Percentiles rank a stretch among this genome's conserved stretches.
Evolutionary conservation across 2,797 vertebrate species (phyloP).

Genomic region (Margarornis squamiger): DNA sequence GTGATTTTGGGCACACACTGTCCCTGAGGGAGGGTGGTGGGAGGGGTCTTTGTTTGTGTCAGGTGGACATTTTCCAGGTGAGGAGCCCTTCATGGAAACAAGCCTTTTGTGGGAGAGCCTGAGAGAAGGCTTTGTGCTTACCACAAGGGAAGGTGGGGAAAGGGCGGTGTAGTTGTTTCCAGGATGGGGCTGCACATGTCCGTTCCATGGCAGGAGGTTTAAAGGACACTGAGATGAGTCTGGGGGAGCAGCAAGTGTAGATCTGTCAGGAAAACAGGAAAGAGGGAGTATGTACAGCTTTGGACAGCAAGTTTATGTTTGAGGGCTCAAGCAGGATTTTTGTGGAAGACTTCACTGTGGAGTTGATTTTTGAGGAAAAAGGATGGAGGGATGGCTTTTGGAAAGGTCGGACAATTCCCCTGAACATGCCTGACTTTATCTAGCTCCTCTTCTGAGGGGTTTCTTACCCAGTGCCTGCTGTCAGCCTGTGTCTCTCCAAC

Average conservation of each 20-base stretch:
- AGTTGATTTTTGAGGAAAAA: background rate
- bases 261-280: no score
- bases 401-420: background rate
- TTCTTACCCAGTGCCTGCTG: background rate
- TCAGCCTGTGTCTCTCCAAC: background rate
- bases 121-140: background rate
- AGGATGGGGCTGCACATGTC: accelerated
- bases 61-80: background rate
- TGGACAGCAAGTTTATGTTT: background rate
- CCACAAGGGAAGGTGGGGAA: background rate
- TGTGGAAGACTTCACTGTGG: background rate
- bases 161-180: background rate
- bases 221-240: accelerated
- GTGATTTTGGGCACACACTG: accelerated
- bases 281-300: accelerated
- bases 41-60: background rate
- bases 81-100: background rate
- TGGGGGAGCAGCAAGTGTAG: background rate
- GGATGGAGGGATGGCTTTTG: background rate
- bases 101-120: background rate
- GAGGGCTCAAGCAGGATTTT: background rate
- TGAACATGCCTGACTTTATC: background rate
- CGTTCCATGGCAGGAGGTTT: accelerated
- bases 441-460: background rate
- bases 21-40: no score